Evolutionary conservation across 2,797 vertebrate species (phyloP).

Genomic region (Crotalus adamanteus): DNA sequence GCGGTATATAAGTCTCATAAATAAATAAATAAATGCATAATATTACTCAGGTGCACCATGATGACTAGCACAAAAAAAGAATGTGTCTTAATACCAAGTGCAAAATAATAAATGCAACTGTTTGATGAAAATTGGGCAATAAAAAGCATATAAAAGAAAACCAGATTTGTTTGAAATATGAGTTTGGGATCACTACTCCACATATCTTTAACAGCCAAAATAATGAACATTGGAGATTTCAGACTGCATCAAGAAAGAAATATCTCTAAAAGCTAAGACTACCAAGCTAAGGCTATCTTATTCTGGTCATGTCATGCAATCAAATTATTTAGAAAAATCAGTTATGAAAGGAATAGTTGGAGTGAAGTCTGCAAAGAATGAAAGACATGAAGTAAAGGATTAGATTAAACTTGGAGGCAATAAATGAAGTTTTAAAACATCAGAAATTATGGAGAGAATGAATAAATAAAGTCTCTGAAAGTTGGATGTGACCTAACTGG

Average conservation of each 20-base stretch:
- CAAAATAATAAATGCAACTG: background rate
- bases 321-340: background rate
- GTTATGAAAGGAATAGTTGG: background rate
- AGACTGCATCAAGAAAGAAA: background rate
- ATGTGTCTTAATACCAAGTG: background rate
- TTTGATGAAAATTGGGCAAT: background rate
- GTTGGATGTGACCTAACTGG: background rate
- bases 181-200: background rate
- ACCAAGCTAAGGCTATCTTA: background rate
- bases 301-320: background rate
- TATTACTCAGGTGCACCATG: background rate
- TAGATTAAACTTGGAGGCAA: background rate
- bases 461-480: background rate
- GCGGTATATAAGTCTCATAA: too few relatives aligned
- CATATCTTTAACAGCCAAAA: background rate
- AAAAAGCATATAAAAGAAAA: background rate
- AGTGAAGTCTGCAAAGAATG: background rate
- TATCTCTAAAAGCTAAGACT: background rate
- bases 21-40: background rate
- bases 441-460: background rate
- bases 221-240: background rate
- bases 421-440: background rate
- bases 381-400: background rate
- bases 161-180: background rate
- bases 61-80: background rate